These are phyloP conservation scores for Brachionus sp. DNA, from an alignment of 1,140 invertebrate species.

Conservation along the genomic window DNA sequence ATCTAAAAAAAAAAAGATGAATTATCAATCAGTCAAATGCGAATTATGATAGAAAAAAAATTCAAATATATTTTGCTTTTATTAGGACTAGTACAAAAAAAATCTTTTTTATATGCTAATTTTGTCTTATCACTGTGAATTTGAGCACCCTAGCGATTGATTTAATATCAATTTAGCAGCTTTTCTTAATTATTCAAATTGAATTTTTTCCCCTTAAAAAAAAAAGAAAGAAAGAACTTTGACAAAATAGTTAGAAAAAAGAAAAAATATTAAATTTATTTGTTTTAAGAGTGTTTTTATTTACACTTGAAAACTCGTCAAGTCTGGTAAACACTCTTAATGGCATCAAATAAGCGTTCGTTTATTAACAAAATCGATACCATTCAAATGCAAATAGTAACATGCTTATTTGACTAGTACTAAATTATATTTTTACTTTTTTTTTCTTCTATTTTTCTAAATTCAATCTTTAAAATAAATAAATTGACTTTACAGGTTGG, in stretches of 20 bases:
- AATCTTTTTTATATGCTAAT: slow-evolving; percentile 28
- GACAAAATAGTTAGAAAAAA: not conserved
- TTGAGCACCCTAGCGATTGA: not conserved
- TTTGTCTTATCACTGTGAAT: slow-evolving; percentile 2
- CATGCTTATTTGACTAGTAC: slow-evolving; percentile 12
- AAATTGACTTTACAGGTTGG: not conserved
- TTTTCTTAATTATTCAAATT: slow-evolving; percentile 25
- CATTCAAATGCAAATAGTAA: not conserved
- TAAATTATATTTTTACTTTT: not conserved
- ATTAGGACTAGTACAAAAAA: not conserved
- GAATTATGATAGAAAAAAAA: too few relatives aligned
- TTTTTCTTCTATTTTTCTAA: not conserved
- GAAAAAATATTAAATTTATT: not conserved
- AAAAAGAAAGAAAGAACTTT: too few relatives aligned
- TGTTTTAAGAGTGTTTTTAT: not conserved
- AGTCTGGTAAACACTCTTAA: not conserved
- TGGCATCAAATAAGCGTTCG: not conserved
- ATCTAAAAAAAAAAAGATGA: not conserved
- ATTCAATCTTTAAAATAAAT: not conserved
- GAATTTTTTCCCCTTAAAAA: not conserved
- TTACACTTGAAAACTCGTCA: slow-evolving; percentile 24
- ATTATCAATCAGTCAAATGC: not conserved
- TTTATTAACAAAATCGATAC: slow-evolving; percentile 7
- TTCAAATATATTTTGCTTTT: not conserved
- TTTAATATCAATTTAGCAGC: slow-evolving; percentile 15